These are phyloP conservation scores for Macrobrachium nipponense DNA, from an alignment of 1,140 invertebrate species.

Conservation along the genomic window DNA sequence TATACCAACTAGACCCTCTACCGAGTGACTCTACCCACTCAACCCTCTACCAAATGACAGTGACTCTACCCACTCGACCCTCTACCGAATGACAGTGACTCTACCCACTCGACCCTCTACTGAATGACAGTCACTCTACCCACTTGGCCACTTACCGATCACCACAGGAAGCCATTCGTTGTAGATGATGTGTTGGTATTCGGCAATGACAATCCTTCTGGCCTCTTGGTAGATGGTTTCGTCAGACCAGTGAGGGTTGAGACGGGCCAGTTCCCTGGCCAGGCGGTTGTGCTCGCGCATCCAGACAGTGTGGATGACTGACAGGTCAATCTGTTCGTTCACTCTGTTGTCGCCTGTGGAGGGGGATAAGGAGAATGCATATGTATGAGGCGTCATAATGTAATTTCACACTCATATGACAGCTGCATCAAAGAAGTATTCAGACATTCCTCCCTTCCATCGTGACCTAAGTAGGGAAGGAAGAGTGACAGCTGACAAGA, in stretches of 20 bases:
- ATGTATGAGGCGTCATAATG: too few species aligned
- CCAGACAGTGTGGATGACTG: constrained; percentile 73
- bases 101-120: too few species aligned
- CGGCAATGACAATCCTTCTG: constrained; percentile 71
- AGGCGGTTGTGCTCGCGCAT: constrained; percentile 80
- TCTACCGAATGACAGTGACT: too few species aligned
- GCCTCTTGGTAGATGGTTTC: constrained; percentile 73
- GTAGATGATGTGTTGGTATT: constrained; percentile 76
- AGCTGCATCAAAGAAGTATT: not conserved
- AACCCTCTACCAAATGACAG: too few species aligned
- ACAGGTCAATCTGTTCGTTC: constrained; percentile 73
- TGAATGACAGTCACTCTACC: too few species aligned
- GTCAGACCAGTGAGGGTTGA: constrained; percentile 71
- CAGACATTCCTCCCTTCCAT: not conserved
- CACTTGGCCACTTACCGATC: not conserved
- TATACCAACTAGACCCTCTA: too few species aligned
- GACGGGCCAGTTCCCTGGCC: constrained; percentile 64
- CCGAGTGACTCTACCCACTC: too few species aligned
- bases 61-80: too few species aligned
- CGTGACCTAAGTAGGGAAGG: too few species aligned
- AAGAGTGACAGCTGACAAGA: not conserved
- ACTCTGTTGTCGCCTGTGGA: constrained; percentile 70
- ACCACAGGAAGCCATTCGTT: constrained; percentile 73
- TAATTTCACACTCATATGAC: too few species aligned
- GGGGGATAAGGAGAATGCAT: not conserved